Evolutionary conservation across 2,797 vertebrate genomes (phyloP).

Genomic region (Rhinogobio ventralis): DNA sequence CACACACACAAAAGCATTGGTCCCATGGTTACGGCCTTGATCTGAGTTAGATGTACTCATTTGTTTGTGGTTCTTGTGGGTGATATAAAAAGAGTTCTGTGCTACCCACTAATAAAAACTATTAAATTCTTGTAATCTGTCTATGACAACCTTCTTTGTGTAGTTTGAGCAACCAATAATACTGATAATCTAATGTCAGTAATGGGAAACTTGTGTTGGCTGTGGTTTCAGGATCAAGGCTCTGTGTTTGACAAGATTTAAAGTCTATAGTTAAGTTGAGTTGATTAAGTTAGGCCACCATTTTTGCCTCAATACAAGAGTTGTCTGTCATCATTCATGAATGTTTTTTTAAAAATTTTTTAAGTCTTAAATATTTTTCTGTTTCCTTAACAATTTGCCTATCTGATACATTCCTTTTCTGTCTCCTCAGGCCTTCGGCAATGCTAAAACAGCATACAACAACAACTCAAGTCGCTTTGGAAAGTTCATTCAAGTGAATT

Average conservation of each 20-base stretch:
- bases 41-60: background rate
- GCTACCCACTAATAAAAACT: no score
- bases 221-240: background rate
- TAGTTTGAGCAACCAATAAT: background rate
- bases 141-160: background rate
- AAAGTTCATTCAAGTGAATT: conserved; percentile 97
- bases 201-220: background rate
- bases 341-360: background rate
- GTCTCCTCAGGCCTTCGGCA: conserved; percentile 91
- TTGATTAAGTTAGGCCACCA: background rate
- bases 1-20: no score
- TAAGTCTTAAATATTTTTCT: background rate
- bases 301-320: background rate
- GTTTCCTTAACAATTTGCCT: background rate
- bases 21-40: no score
- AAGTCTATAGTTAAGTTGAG: background rate
- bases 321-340: background rate
- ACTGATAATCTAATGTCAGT: background rate
- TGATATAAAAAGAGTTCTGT: background rate
- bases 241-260: background rate
- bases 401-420: background rate
- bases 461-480: conserved; percentile 97
- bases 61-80: background rate
- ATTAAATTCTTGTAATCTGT: background rate
- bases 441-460: conserved; percentile 92